A percentile compares a stretch with the other conserved stretches of the same genome.
Evolutionary conservation across 2,797 vertebrate genomes (phyloP).

Genomic region (Loriculus beryllinus): DNA sequence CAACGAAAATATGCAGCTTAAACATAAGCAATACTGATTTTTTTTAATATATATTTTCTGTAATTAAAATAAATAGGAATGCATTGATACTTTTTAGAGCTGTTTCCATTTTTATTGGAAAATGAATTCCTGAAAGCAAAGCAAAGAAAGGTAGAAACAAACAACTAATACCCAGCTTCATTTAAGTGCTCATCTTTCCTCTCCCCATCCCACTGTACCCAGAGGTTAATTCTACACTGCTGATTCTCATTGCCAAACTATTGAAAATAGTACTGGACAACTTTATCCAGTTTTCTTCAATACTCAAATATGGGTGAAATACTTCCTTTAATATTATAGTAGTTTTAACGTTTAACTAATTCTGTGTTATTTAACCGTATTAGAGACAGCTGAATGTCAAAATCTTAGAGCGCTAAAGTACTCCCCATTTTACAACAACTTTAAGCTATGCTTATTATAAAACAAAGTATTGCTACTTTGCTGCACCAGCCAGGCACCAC

Average conservation of each 20-base stretch:
- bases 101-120: background rate
- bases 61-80: background rate
- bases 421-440: background rate
- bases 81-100: background rate
- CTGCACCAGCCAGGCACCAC: background rate
- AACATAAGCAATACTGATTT: background rate
- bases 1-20: background rate
- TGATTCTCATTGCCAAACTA: background rate
- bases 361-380: background rate
- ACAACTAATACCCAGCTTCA: background rate
- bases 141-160: background rate
- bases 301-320: background rate
- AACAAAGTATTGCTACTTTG: background rate
- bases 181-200: background rate
- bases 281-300: background rate
- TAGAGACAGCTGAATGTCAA: background rate
- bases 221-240: background rate
- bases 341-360: background rate
- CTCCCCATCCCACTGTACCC: fast-evolving
- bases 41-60: background rate
- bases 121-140: background rate
- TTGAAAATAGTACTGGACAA: background rate
- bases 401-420: background rate
- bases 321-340: background rate
- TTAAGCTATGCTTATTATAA: background rate